These are phyloP conservation scores for Pteropus rufus DNA, from an alignment of 2,797 vertebrate genomes.

Conservation along the genomic window DNA sequence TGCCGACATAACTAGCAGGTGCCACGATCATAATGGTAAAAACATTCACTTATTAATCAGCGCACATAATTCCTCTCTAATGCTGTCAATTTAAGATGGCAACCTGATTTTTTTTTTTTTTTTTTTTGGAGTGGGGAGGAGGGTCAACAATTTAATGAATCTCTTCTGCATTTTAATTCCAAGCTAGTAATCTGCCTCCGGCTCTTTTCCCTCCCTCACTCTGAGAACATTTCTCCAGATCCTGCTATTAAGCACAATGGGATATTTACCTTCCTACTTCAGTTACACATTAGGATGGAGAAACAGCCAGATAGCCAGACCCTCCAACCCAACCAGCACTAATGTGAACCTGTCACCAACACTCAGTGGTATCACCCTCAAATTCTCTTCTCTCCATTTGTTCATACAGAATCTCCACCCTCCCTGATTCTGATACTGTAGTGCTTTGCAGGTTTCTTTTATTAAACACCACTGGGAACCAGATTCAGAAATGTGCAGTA, in stretches of 20 bases:
- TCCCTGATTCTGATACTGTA: constrained; percentile 42
- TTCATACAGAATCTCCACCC: neutral
- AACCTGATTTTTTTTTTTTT: constrained; percentile 83
- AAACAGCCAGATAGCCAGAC: constrained; percentile 38
- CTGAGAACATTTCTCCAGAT: constrained; percentile 74
- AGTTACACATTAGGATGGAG: constrained; percentile 30
- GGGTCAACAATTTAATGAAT: constrained; percentile 87
- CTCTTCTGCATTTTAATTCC: constrained; percentile 85
- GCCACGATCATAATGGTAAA: constrained; percentile 60
- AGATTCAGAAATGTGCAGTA: constrained; percentile 69
- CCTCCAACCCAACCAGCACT: neutral
- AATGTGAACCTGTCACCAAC: constrained; percentile 45
- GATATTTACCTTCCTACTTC: constrained; percentile 74
- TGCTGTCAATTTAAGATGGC: constrained; percentile 85
- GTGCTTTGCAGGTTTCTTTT: constrained; percentile 64
- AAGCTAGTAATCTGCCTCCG: constrained; percentile 83
- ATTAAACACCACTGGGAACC: constrained; percentile 69
- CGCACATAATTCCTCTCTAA: constrained; percentile 84
- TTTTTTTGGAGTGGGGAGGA: constrained; percentile 77
- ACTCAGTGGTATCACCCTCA: neutral
- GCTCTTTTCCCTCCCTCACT: constrained; percentile 78
- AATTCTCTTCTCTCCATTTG: neutral
- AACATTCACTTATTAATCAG: constrained; percentile 84
- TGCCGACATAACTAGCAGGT: constrained; percentile 74
- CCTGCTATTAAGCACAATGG: constrained; percentile 76